Percentiles rank a stretch among this genome's conserved stretches.
Evolutionary conservation across 1,140 invertebrate species (phyloP).

Genomic region (Macrobrachium rosenbergii): DNA sequence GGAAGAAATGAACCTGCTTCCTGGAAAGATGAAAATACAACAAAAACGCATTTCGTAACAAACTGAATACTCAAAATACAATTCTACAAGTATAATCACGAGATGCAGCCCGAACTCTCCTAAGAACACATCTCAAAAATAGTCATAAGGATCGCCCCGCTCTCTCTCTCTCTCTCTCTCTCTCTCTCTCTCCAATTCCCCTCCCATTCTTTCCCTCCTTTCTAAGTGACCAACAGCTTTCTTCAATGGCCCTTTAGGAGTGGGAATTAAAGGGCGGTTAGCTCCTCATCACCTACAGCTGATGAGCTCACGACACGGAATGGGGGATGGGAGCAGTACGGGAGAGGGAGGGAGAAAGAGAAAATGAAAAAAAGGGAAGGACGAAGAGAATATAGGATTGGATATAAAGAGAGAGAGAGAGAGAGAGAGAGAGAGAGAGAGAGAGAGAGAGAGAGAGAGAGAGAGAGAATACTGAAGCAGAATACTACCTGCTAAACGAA

Average conservation of each 20-base stretch:
- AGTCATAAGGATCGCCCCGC: no score
- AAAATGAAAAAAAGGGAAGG: neutral
- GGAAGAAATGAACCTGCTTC: no score
- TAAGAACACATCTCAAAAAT: no score
- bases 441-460: slow-evolving; percentile 31
- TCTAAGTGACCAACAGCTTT: no score
- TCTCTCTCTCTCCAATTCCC: no score
- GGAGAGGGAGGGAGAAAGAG: slow-evolving; percentile 5
- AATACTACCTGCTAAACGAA: no score
- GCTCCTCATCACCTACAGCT: slow-evolving; percentile 4
- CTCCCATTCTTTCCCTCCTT: no score
- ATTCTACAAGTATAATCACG: no score
- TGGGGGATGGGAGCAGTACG: neutral
- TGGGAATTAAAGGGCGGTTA: neutral
- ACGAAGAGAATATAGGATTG: neutral
- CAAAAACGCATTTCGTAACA: no score
- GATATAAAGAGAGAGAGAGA: neutral
- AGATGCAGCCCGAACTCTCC: no score
- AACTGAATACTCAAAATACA: no score
- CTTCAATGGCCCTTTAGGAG: neutral
- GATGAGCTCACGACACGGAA: slow-evolving; percentile 6
- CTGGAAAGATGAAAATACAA: neutral
- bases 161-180: no score
- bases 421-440: slow-evolving; percentile 1
- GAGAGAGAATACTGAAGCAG: slow-evolving; percentile 13